These are phyloP conservation scores for Acridotheres tristis DNA, from an alignment of 2,797 vertebrate species.

Conservation along the genomic window DNA sequence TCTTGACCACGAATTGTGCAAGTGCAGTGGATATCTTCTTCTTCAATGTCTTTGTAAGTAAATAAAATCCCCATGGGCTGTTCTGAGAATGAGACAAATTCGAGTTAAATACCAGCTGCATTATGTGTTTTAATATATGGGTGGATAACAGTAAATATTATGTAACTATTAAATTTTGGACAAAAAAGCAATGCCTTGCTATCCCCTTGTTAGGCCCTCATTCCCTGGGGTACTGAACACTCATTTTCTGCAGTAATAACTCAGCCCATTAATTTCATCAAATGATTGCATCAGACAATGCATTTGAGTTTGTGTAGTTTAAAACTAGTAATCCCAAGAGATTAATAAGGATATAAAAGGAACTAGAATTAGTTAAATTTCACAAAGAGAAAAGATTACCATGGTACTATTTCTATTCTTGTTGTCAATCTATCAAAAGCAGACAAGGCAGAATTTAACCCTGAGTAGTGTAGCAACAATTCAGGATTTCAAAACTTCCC, in stretches of 20 bases:
- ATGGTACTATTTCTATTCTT: conserved; percentile 7
- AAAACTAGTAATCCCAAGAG: conserved; percentile 12
- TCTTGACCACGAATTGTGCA: background rate
- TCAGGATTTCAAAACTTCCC: background rate
- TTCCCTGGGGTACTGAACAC: background rate
- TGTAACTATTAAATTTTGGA: conserved; percentile 31
- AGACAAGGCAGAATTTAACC: background rate
- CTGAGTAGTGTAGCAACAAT: background rate
- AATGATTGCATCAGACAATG: conserved; percentile 35
- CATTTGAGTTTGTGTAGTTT: background rate
- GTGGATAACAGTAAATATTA: conserved; percentile 45
- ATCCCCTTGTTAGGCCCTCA: background rate
- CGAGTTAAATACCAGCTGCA: conserved; percentile 3
- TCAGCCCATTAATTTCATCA: conserved; percentile 20
- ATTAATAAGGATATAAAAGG: conserved; percentile 21
- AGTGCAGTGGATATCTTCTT: background rate
- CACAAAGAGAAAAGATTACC: background rate
- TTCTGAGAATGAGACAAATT: conserved; percentile 15
- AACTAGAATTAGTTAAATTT: conserved; percentile 23
- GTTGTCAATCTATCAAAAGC: background rate
- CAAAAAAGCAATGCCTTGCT: conserved; percentile 7
- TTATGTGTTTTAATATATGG: conserved; percentile 34
- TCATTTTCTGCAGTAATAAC: conserved; percentile 10
- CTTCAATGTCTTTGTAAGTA: background rate
- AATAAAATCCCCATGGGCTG: background rate